These are phyloP conservation scores for Dreissena rostriformis DNA, from an alignment of 1,140 invertebrate genomes.

Conservation along the genomic window DNA sequence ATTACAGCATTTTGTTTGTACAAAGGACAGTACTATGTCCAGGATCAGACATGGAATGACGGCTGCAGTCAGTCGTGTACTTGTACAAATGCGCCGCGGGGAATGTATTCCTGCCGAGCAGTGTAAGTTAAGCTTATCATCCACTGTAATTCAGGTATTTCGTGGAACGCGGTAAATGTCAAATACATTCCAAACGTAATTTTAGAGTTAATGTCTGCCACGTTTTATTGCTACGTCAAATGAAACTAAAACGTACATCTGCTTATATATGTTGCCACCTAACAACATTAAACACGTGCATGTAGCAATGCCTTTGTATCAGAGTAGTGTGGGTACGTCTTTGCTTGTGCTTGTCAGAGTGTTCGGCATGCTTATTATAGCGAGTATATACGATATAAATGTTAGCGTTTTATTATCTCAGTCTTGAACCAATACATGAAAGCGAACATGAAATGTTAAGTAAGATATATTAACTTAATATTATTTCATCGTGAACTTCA, in stretches of 20 bases:
- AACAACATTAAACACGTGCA: neutral
- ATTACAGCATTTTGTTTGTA: constrained; percentile 63
- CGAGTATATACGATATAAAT: too few relatives aligned
- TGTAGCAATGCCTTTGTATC: neutral
- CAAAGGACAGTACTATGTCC: constrained; percentile 58
- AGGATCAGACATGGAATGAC: constrained; percentile 66
- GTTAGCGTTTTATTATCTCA: neutral
- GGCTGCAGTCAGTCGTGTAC: constrained; percentile 63
- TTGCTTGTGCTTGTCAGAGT: too few relatives aligned
- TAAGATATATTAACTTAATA: neutral
- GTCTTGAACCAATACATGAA: neutral
- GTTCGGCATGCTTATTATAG: too few relatives aligned
- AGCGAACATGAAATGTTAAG: neutral
- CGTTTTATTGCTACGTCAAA: neutral
- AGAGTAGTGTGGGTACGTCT: too few relatives aligned
- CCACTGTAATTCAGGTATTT: too few relatives aligned
- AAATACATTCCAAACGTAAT: neutral
- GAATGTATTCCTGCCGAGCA: constrained; percentile 58
- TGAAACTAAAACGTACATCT: neutral
- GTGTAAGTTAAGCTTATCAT: constrained; percentile 39
- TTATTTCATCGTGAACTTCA: neutral
- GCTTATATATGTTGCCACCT: neutral
- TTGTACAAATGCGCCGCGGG: constrained; percentile 60
- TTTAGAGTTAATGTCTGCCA: neutral
- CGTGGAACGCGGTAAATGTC: too few relatives aligned